A percentile compares a stretch with the other conserved stretches of the same genome.
Conservation (phyloP, 2,888 invertebrate species). For the Ophioninae sp. region DNA sequence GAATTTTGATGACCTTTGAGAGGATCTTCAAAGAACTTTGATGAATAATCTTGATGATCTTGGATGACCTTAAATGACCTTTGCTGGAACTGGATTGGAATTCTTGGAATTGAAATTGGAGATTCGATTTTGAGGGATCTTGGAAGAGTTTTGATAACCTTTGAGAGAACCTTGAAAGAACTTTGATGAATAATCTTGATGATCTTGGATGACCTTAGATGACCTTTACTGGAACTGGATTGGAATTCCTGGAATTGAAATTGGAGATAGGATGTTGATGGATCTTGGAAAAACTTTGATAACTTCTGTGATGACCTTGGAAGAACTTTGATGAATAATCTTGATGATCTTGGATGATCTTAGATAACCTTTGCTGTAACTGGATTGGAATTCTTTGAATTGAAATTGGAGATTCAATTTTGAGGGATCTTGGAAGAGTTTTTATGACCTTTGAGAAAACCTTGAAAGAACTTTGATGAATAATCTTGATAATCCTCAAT, state of each 20-base stretch:
- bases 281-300: too few relatives aligned
- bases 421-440: too few relatives aligned
- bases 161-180: too few relatives aligned
- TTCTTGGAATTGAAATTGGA: neutral
- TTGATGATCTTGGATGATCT: too few relatives aligned
- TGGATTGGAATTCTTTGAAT: neutral
- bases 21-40: neutral
- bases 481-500: neutral
- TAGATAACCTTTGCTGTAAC: neutral
- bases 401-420: neutral
- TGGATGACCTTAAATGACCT: too few relatives aligned
- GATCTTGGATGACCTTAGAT: too few relatives aligned
- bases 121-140: too few relatives aligned
- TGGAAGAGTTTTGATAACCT: too few relatives aligned
- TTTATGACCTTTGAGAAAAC: too few relatives aligned
- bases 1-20: too few relatives aligned
- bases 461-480: neutral
- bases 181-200: constrained; percentile 4
- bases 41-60: neutral
- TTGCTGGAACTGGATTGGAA: neutral
- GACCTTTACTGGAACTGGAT: neutral
- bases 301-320: too few relatives aligned
- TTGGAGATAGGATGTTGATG: too few relatives aligned
- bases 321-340: neutral
- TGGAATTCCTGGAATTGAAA: neutral